These are phyloP conservation scores for Sebastes paucispinis DNA, from an alignment of 2,797 vertebrate genomes.

Conservation along the genomic window DNA sequence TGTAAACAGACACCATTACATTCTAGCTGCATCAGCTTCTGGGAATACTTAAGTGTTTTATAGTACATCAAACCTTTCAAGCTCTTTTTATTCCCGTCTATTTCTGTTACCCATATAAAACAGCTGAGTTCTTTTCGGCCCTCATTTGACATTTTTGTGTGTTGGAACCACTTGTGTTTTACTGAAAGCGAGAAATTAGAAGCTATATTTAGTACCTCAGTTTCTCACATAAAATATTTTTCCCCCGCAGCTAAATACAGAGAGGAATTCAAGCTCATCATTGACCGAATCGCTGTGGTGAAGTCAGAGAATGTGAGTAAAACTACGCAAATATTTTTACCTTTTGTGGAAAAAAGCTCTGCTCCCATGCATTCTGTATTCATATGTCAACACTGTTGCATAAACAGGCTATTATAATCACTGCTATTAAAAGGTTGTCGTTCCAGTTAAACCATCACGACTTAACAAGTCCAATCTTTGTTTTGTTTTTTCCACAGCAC, in stretches of 20 bases:
- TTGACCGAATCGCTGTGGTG: slow-evolving; percentile 84
- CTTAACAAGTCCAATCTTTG: neutral
- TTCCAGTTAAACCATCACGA: neutral
- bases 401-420: neutral
- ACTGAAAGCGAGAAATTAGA: slow-evolving; percentile 7
- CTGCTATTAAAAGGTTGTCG: neutral
- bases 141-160: neutral
- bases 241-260: slow-evolving; percentile 83
- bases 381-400: neutral
- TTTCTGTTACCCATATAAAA: neutral
- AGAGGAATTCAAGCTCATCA: slow-evolving; percentile 85
- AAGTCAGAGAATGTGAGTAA: slow-evolving; percentile 86
- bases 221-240: slow-evolving; percentile 38
- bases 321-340: slow-evolving; percentile 29
- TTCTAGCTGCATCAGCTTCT: neutral
- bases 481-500: neutral
- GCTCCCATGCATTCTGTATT: neutral
- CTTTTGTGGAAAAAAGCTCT: slow-evolving; percentile 46
- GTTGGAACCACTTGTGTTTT: neutral
- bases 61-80: neutral
- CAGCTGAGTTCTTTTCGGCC: neutral
- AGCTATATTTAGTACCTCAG: slow-evolving; percentile 21
- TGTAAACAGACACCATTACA: neutral
- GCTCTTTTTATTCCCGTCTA: neutral
- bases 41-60: neutral